Base-by-base conservation (phyloP, 2,113 vertebrate genomes). In the Athene noctua region DNA sequence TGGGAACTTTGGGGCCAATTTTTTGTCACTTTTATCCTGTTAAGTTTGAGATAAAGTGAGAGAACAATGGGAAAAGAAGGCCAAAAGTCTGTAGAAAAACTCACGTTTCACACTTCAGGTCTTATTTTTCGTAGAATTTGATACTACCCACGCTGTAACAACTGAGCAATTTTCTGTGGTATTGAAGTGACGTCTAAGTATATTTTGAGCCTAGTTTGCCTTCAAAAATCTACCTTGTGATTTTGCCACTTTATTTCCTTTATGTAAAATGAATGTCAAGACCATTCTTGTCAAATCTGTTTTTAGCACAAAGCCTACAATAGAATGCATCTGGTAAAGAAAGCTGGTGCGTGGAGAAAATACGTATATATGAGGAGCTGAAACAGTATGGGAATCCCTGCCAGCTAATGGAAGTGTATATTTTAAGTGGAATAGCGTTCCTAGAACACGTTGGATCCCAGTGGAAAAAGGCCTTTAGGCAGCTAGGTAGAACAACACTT, bases 381-480 rank as follows among this genome's bases (percentile, higher is more conserved):
- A 91, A 94, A 93, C 49, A 65, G 14, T 80, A 20, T n/a, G 62
- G 62, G 80, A 80, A 80, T 86, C 68, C 44, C 67, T 79, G 75
- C 40, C 82, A 95, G 86, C 95, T 98, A 97, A 97, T 97, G 97
- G 97, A 96, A 89, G 52, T 65, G n/a, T 85, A 30, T 95, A 26
- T 97, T 97, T 96, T 92, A 93, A 97, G 86, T 90, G 89, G 57
- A 80, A 61, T 91, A 72, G 44, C 42, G 34, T 97, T 98, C 93
- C 88, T 96, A 95, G 96, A 96, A 97, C 63, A 93, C 92, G 74
- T 65, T 85, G 83, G 83, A 94, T 97, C 97, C 96, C 97, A 89
- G 25, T 87, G 91, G 97, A 80, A 96, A 97, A 95, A 73, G 36
- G 47, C 88, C 97, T 96, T 96, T 80, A 95, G 49, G 81, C 91